phyloP scores from a whole-genome alignment of 2,113 vertebrate species.

The Proteles cristata region DNA sequence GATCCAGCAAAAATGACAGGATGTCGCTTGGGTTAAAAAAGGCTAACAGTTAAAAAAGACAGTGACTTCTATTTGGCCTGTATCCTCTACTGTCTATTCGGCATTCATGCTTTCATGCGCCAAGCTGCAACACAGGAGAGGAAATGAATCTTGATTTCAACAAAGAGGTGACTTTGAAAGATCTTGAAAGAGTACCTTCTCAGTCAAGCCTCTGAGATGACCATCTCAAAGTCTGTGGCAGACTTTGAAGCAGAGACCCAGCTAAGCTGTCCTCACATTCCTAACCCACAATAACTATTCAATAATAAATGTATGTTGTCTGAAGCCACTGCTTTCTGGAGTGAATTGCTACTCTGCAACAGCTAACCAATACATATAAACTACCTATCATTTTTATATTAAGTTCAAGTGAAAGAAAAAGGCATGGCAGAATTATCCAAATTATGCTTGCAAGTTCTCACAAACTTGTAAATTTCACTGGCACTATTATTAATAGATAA shows the following conservation, averaged over 20 bases:
- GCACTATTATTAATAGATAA: not conserved
- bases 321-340: not conserved
- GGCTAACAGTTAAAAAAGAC: not conserved
- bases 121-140: not conserved
- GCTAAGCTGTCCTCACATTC: not conserved
- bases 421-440: not conserved
- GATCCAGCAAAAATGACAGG: constrained; percentile 2
- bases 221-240: not conserved
- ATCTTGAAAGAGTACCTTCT: not conserved
- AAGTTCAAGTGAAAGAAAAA: not conserved
- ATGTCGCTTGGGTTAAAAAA: not conserved
- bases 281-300: not conserved
- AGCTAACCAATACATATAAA: not conserved
- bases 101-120: not conserved
- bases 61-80: constrained; percentile 2
- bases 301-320: not conserved
- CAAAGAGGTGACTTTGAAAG: not conserved
- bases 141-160: constrained; percentile 6
- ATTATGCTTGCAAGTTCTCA: constrained; percentile 2
- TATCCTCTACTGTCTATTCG: not conserved
- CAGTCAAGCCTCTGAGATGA: not conserved
- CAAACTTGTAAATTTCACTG: constrained; percentile 3
- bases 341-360: not conserved
- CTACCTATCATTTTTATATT: not conserved
- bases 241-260: not conserved